Base-by-base conservation (phyloP, 2,113 vertebrate species). In the Leucoraja erinaceus region DNA sequence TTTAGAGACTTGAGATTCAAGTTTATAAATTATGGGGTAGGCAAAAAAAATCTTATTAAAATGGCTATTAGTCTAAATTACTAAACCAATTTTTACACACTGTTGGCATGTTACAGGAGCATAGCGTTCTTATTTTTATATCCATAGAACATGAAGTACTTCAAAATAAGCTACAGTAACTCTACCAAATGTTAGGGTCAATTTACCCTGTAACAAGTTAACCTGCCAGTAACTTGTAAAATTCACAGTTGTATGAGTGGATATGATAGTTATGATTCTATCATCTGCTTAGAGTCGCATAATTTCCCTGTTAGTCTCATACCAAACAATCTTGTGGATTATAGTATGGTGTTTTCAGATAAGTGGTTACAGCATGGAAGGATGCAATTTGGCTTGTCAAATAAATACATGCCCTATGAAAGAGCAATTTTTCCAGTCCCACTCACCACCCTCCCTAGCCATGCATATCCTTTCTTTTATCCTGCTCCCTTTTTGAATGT, bases 81-180 rank as follows among this genome's bases (percentile, higher is more conserved):
- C 31, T 61, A 38, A 90, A 90, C 31, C 70, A 90, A 90, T 90
- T 90, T 84, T 68, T 90, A 90, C 88, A 47, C 31, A 70, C 88
- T 47, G 66, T 90, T 90, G 66, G 88, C 88, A 72, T 70, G 66
- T 38, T 11, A 90, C 63, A 90, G 66, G 88, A 70, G 31, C 88
- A 90, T 20, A 72, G 63, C 70, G 61, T 72, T 90, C 88, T 90
- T 90, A 47, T 90, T 90, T 72, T 33, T 68, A 47, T 47, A 72
- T 90, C 88, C 68, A 70, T 18, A 90, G 88, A 38, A 90, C 88
- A 90, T 90, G 66, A 90, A 90, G 88, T 90, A 70, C 88, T 70
- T 38, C 66, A 90, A 90, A 90, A 90, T 90, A 90, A 90, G 31
- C 88, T 70, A 70, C 88, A 90, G n/a, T 90, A 63, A 90, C 63